phyloP scores from a whole-genome alignment of 2,113 vertebrate species.

The Glaucidium brasilianum region DNA sequence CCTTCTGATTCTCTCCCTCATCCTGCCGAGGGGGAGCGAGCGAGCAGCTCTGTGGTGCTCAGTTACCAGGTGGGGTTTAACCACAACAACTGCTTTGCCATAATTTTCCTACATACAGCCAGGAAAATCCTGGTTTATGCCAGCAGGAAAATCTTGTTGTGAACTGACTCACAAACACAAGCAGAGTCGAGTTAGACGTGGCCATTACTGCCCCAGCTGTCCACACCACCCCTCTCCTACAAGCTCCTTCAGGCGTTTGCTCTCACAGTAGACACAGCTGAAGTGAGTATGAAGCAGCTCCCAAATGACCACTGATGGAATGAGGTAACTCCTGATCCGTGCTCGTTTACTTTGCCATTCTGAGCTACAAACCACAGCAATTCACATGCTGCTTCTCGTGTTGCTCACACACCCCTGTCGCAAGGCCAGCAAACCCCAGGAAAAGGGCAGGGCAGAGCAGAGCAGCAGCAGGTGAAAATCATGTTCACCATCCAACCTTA shows the following conservation, averaged over 20 bases:
- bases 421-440: background rate
- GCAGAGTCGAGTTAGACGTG: background rate
- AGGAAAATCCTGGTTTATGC: background rate
- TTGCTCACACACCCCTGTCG: background rate
- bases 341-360: background rate
- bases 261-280: background rate
- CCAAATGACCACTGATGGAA: background rate
- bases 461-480: background rate
- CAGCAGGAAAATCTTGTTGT: background rate
- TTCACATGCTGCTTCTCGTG: background rate
- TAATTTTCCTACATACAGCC: background rate
- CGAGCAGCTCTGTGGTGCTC: rapidly evolving
- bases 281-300: background rate
- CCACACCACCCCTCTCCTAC: background rate
- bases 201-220: background rate
- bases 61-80: background rate
- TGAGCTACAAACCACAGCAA: background rate
- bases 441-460: background rate
- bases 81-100: background rate
- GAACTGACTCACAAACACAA: background rate
- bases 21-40: rapidly evolving
- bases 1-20: background rate
- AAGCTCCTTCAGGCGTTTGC: background rate
- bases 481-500: background rate
- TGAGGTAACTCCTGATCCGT: background rate